Evolutionary conservation across 2,113 vertebrate species (phyloP).

Genomic region (Eulacestoma nigropectus): DNA sequence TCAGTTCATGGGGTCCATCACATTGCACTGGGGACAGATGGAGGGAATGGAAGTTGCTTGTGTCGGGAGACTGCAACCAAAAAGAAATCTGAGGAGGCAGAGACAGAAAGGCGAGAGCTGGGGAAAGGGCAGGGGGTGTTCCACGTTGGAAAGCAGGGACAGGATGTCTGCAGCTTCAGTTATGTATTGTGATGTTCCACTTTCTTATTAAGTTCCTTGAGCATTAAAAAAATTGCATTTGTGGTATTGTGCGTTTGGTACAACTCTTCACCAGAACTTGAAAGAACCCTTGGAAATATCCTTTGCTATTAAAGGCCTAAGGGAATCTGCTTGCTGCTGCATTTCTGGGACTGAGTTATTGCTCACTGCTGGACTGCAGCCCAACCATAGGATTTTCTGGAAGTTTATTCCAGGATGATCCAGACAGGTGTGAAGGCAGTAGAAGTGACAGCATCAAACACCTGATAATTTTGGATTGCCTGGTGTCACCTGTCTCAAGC

Average conservation of each 20-base stretch:
- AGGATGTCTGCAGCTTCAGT: not conserved
- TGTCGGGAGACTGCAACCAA: conserved; percentile 47
- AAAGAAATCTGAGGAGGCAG: not conserved
- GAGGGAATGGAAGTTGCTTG: conserved; percentile 16
- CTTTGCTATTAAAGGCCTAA: not conserved
- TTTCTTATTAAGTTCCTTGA: not conserved
- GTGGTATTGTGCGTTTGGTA: not conserved
- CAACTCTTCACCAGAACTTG: not conserved
- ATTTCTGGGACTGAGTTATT: not conserved
- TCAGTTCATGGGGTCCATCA: conserved; percentile 13
- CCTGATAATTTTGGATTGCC: not conserved
- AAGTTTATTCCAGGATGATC: not conserved
- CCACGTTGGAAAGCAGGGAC: not conserved
- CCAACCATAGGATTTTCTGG: not conserved
- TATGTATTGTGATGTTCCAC: not conserved
- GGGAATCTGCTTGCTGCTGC: not conserved
- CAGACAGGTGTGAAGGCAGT: not conserved
- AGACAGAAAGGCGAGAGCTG: not conserved
- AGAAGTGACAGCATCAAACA: not conserved
- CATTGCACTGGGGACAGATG: conserved; percentile 45
- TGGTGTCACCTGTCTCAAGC: not conserved
- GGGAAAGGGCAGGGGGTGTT: conserved; percentile 9
- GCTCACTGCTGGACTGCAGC: not conserved
- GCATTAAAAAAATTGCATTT: not conserved
- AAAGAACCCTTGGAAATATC: not conserved